Evolutionary conservation across 2,797 vertebrate species (phyloP), one percentile per base, ranked within the genome.

Genomic region (Anomalospiza imberbis): DNA sequence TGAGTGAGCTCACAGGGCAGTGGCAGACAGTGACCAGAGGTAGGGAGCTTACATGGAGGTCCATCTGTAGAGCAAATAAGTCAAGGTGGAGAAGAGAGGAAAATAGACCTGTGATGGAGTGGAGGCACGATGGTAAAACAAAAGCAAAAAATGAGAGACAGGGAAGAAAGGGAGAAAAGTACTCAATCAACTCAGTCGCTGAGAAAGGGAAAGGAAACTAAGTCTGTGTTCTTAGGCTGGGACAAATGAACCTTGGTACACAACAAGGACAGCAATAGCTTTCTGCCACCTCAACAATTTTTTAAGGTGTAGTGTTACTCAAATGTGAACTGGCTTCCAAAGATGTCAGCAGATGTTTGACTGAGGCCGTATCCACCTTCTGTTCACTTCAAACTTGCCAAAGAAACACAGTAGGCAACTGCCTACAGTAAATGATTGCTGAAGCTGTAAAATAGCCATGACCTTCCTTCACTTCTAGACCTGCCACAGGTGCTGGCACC

Each of bases 321-420:
- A 89, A 68, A 81, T n/a, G 34, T 4, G 10, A 88, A 77, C 38
- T 5, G 4, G 28, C 65, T 94, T 62, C 72, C 70, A 51, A 77
- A 83, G 60, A 40, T 45, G 53, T 85, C 82, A 79, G 54, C 66
- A 94, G 83, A 84, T 92, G 47, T 65, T 91, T 2, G 1, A 84
- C 44, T 62, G 42, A 77, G 54, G 38, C 62, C 65, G 10, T 48
- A 42, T 58, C 2, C 1, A 50, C 66, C 85, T 94, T 89, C 70
- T 90, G 62, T 61, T 91, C 66, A 62, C 44, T 81, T 78, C 51
- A 66, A 32, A 85, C 58, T 85, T 92, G 86, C 47, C 84, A 85
- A 81, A 79, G 60, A 81, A 82, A 70, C 55, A 48, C 45, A 40
- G 48, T 19, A 62, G 31, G 40, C 29, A 75, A 44, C 34, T 68